Evolutionary conservation across 37 sponge, comb jelly and placozoan genomes (phyloP), one percentile per base, ranked within the genome.

Genomic region (Dysidea cf. avara): DNA sequence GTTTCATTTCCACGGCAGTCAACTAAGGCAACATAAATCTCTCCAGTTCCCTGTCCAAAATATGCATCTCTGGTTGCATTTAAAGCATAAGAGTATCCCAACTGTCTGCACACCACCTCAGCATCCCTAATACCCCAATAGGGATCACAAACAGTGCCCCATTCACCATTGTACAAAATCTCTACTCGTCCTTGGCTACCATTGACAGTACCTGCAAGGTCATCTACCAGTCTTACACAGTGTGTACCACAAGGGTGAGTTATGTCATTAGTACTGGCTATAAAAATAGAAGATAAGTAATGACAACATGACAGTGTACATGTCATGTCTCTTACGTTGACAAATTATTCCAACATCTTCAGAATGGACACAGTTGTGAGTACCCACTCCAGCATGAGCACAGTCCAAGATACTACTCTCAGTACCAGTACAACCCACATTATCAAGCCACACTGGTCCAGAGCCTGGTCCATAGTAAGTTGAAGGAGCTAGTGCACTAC

Each of bases 121-220:
- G 79, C 58, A 54, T 78, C 68, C 20, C 30, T 7, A n/a, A 57
- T 78, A 32, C 61, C 57, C 79, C 79, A 78, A 31, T 17, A 31
- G 49, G 67, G 69, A 68, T 78, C 79, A 67, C 79, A 78, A 9
- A 71, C 57, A 18, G 71, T 71, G 2, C 54, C 56, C 71, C 71
- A 71, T 17, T 16, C 33, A 11, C 53, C 56, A 30, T 56, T 53
- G 38, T 32, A 20, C 2, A 54, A 54, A 33, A 71, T 35, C 34
- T 71, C 71, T 11, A 35, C 26, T 12, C 71, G 56, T 21, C 71
- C 71, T 6, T 71, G 56, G 3, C 34, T 31, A 9, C 46, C 46
- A 43, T 9, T 9, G 9, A 43, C 46, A 43, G 46, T 43, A 37
- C 33, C 56, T 13, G 57, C 57, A 52, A 22, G 17, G 16, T 56